Evolutionary conservation across 2,797 vertebrate genomes (phyloP), one percentile per base, ranked within the genome.

Genomic region (Linurgus olivaceus): DNA sequence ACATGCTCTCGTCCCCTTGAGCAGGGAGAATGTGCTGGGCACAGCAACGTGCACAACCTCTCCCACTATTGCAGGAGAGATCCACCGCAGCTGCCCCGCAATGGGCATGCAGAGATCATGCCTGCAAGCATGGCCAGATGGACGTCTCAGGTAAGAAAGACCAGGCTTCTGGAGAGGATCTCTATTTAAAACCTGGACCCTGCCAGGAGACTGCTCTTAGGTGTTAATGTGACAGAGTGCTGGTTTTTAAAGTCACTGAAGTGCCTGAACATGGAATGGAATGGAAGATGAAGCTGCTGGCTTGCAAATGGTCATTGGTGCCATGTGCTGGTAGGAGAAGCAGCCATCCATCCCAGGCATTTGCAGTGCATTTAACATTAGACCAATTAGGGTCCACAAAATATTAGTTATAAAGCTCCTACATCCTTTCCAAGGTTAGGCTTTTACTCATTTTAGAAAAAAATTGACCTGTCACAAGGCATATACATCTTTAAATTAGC

Each of bases 221-320:
- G 97, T 96, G 97, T 91, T 98, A 97, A 97, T 97, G 96, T 97
- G 97, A 95, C 90, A 95, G 94, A 92, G 95, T 87, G 91, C 86
- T 97, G 95, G 82, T 97, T 97, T 97, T 94, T 96, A 95, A 91
- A 94, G 84, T 87, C 5, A 0, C 85, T 86, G 86, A 89, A 92
- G 95, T 95, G 89, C 93, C 95, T 96, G 84, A 94, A 93, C 94
- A 92, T 26, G 17, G 86, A 90, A 92, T 19, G 17, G 86, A 86
- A 61, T 65, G 94, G 93, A 97, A 97, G 93, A 93, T 48, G 92
- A 96, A 94, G 91, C 94, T 37, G 5, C 86, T 74, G 78, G 78
- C 79, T 94, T 90, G 73, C 84, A 93, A 67, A 89, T 84, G 59
- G 81, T 91, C 85, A 88, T 83, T 96, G 94, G 93, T 92, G 62